Evolutionary conservation across 1,140 invertebrate species (phyloP), one percentile per base, ranked within the genome.

Genomic region (Bactericera cockerelli): DNA sequence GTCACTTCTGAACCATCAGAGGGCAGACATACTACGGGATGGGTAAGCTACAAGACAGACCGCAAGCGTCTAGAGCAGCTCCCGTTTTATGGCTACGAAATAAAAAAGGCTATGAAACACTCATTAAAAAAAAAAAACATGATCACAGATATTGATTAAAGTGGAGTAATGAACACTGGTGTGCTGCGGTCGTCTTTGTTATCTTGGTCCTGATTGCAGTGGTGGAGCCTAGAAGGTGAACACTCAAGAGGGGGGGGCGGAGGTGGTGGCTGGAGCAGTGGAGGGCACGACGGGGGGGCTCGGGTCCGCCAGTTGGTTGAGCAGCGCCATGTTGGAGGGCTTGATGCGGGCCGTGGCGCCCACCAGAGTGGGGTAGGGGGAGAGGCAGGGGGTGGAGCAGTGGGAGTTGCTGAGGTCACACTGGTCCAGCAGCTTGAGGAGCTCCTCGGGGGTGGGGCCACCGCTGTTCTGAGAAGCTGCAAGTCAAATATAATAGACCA

Each of bases 341-440:
- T 87, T 87, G 36, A 87, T 75, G 60, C 81, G 75, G 0, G 81
- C 75, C 38, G 79, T 76, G 57, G 79, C 74, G 16, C 76, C 67
- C 54, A 72, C 73, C 57, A 77, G 68, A 24, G 81, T 84, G 14
- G 83, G 81, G 66, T 83, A 87, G 19, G 88, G 88, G 65, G 87
- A 89, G 64, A 89, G 81, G 70, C 86, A 88, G 25, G 88, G 89
- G 8, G 88, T 93, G 25, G 85, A 86, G 68, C 83, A 85, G 64
- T 83, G 78, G 64, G 85, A 87, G 69, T 84, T 86, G 63, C 83
- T 86, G 61, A 95, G 75, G 71, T 98, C 93, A 76, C 90, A 97
- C 65, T 94, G 90, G 66, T 96, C 92, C 59, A 98, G 75, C 56
- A 96, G 75, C 36, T 84, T 81, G 61, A 97, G 80, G 60, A 98